Evolutionary conservation across 2,113 vertebrate species (phyloP).

Genomic region (Choloepus hoffmanni): DNA sequence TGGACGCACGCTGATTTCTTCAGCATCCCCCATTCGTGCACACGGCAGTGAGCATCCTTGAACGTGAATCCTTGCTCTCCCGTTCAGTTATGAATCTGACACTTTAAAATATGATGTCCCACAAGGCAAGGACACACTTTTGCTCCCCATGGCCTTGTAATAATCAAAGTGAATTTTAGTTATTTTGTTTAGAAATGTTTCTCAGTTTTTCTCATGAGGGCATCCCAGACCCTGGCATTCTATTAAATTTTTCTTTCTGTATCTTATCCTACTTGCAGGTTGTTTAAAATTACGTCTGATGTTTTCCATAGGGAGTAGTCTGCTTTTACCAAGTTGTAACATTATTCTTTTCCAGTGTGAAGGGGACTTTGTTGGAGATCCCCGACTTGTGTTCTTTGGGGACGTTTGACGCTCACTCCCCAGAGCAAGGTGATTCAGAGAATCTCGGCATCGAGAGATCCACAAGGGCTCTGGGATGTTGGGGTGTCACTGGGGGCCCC

Average conservation of each 20-base stretch:
- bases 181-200: slow-evolving; percentile 48
- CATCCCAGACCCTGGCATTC: neutral
- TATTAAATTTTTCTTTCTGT: neutral
- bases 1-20: neutral
- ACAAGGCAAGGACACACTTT: slow-evolving; percentile 1
- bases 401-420: neutral
- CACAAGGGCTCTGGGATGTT: neutral
- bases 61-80: neutral
- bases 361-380: neutral
- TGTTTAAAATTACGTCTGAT: neutral
- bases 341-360: neutral
- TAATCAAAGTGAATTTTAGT: neutral
- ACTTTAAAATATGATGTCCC: neutral
- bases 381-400: neutral
- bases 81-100: neutral
- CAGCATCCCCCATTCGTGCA: fast-evolving
- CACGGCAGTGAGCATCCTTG: neutral
- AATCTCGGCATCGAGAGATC: neutral
- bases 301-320: neutral
- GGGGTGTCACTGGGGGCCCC: neutral
- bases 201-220: neutral
- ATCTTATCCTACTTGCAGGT: neutral
- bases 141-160: slow-evolving; percentile 30
- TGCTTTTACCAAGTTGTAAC: neutral
- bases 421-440: neutral